A percentile compares a stretch with the other conserved stretches of the same genome.
Evolutionary conservation across 2,888 invertebrate species (phyloP).

Genomic region (Apeira syringaria): DNA sequence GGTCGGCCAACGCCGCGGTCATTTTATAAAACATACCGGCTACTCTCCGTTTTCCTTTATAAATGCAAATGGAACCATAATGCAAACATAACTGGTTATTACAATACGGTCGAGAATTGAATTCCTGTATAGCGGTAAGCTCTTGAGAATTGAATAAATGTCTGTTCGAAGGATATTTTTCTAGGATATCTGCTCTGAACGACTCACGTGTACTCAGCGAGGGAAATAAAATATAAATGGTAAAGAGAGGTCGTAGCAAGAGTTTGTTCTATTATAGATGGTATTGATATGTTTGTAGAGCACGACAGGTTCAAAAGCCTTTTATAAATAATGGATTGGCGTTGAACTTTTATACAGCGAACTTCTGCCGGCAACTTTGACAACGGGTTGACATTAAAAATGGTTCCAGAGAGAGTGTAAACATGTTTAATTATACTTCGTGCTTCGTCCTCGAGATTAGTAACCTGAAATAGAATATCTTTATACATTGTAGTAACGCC

Average conservation of each 20-base stretch:
- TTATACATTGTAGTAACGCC: too few relatives aligned
- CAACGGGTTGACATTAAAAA: too few relatives aligned
- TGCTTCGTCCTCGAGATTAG: too few relatives aligned
- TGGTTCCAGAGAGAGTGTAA: too few relatives aligned
- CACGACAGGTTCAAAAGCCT: too few relatives aligned
- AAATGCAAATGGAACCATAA: slow-evolving; percentile 34
- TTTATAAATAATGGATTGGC: too few relatives aligned
- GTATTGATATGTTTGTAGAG: background rate
- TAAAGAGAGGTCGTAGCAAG: background rate
- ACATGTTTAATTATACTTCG: too few relatives aligned
- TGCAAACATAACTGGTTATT: slow-evolving; percentile 32
- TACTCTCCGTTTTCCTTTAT: slow-evolving; percentile 26
- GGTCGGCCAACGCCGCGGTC: slow-evolving; percentile 3
- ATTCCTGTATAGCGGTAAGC: slow-evolving; percentile 23
- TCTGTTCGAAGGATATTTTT: slow-evolving; percentile 7
- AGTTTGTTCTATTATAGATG: background rate
- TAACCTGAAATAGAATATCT: too few relatives aligned
- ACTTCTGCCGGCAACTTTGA: too few relatives aligned
- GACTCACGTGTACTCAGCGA: slow-evolving; percentile 1
- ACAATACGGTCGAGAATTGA: slow-evolving; percentile 31
- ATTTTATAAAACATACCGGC: slow-evolving; percentile 17
- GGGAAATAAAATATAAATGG: slow-evolving; percentile 1
- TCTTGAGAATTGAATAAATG: slow-evolving; percentile 14
- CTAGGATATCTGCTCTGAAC: slow-evolving; percentile 2
- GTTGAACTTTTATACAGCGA: too few relatives aligned